Percentiles rank a stretch among this genome's conserved stretches.
These are phyloP conservation scores for Synanceia verrucosa DNA, from an alignment of 2,797 vertebrate genomes.

Conservation along the genomic window DNA sequence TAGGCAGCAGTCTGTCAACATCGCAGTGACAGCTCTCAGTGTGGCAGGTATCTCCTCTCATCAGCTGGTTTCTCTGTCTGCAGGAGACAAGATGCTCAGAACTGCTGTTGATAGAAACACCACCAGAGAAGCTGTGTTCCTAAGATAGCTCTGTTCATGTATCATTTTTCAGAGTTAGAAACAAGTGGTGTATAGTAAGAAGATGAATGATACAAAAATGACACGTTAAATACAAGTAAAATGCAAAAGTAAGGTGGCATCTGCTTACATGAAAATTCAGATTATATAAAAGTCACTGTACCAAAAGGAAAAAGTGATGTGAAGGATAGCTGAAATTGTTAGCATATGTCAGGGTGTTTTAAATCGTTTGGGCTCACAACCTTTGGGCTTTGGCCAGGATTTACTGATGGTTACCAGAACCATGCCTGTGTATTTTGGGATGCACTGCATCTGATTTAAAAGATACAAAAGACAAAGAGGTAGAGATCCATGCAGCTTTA, in stretches of 20 bases:
- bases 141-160: not conserved
- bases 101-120: not conserved
- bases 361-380: constrained; percentile 5
- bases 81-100: constrained; percentile 16
- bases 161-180: not conserved
- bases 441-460: constrained; percentile 5
- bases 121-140: not conserved
- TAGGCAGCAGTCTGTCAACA: constrained; percentile 59
- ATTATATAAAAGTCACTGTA: not conserved
- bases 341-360: constrained; percentile 9
- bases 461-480: constrained; percentile 8
- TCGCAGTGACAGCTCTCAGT: constrained; percentile 34
- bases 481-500: not conserved
- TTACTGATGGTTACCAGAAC: constrained; percentile 27
- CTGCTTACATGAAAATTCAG: not conserved
- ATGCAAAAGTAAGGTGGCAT: not conserved
- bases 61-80: constrained; percentile 24
- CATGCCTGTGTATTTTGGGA: not conserved
- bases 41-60: constrained; percentile 41
- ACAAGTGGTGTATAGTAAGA: not conserved
- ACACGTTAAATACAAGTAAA: not conserved
- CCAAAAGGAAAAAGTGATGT: constrained; percentile 19
- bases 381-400: constrained; percentile 23
- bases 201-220: not conserved
- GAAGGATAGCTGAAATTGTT: constrained; percentile 2